A percentile compares a stretch with the other conserved stretches of the same genome.
Evolutionary conservation across 2,888 invertebrate genomes (phyloP).

Genomic region (Notocelia uddmanniana): DNA sequence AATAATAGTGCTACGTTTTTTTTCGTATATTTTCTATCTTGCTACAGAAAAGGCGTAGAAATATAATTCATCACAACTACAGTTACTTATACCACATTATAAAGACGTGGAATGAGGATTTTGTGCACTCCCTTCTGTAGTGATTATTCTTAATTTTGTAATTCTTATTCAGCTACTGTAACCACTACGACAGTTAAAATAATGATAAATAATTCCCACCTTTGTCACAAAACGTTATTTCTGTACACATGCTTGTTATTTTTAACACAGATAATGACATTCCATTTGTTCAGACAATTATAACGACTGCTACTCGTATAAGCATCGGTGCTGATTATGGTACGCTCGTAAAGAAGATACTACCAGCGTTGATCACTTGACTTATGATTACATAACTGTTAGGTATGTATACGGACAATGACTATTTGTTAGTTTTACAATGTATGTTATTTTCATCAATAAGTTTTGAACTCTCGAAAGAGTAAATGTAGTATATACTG

Average conservation of each 20-base stretch:
- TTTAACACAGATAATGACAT: slow-evolving; percentile 63
- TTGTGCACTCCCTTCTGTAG: slow-evolving; percentile 26
- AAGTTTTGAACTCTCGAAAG: too few relatives aligned
- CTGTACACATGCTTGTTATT: slow-evolving; percentile 59
- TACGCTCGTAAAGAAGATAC: slow-evolving; percentile 1
- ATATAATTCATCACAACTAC: not conserved
- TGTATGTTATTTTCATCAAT: too few relatives aligned
- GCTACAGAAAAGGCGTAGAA: not conserved
- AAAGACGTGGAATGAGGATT: not conserved
- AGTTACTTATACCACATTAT: not conserved
- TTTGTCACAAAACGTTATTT: slow-evolving; percentile 59
- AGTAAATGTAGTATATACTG: not conserved
- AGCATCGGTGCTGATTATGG: slow-evolving; percentile 9
- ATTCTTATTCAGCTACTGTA: slow-evolving; percentile 43
- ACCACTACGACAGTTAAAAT: slow-evolving; percentile 48
- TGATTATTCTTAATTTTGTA: slow-evolving; percentile 43
- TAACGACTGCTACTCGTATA: slow-evolving; percentile 47
- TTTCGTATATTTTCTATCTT: not conserved
- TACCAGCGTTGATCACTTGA: slow-evolving; percentile 13
- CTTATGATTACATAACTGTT: slow-evolving; percentile 1
- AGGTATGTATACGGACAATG: not conserved
- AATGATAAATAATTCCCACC: slow-evolving; percentile 60
- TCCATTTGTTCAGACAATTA: slow-evolving; percentile 71
- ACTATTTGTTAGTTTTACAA: not conserved
- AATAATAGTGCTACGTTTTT: not conserved